Base-by-base conservation (phyloP, 1,140 invertebrate species). In the Nixonia krombeini region DNA sequence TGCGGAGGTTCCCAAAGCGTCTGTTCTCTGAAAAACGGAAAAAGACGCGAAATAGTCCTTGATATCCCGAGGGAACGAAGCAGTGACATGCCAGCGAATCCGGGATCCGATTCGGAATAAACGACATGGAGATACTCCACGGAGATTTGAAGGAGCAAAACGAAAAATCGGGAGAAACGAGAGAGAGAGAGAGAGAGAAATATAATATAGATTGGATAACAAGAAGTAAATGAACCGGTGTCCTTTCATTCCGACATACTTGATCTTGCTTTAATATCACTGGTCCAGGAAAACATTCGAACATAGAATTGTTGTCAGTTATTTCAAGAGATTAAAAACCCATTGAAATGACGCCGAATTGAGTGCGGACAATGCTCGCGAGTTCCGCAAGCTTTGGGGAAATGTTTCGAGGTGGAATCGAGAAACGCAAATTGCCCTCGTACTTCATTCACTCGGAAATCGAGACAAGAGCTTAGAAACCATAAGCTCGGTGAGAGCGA, bases 401-500 rank as follows among this genome's bases (percentile, higher is more conserved):
- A 16, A 45, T 7, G 23, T 35, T 33, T 28, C 25, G 8, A 13
- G 10, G 9, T 40, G 62, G 16, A 56, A 63, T 51, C 33, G 33
- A 33, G 26, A 42, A 50, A 53, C 17, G 49, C 58, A 71, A 66
- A 67, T 64, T 72, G 52, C 58, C 33, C 55, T 64, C 40, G 59
- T 67, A 57, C 55, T 59, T 66, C 40, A 44, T 28, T 63, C 31
- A 45, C 66, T 28, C 38, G 53, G 53, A 33, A 71, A 71, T 66
- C 57, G 50, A 58, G 63, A 63, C 59, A 57, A 67, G 63, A 64
- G 69, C 63, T 72, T 72, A 72, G 58, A 67, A 67, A 72, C 63
- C 69, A 57, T 72, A 72, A 72, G 70, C 56, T 64, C 12, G 50
- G 53, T 61, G 62, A 69, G 62, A 76, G 64, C 63, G 65, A 74